Percentiles rank a stretch among this genome's conserved stretches.
Conservation (phyloP, 2,797 vertebrate genomes). For the Babyrousa celebensis region DNA sequence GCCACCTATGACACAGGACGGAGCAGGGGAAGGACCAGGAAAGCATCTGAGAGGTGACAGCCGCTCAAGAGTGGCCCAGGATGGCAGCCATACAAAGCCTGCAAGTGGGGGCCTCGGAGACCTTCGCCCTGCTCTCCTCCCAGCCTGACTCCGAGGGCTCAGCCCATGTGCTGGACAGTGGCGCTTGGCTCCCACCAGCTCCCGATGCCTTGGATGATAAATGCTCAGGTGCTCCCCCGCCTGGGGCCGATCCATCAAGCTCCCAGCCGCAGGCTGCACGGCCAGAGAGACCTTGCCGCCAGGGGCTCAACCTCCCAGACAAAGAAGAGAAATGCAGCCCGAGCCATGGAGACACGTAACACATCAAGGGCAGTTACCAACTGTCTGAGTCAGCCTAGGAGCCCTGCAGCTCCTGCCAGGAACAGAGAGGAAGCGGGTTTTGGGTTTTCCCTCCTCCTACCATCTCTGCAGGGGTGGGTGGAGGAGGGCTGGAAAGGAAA, state of each 20-base stretch:
- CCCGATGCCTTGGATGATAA: slow-evolving; percentile 33
- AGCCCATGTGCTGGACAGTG: not conserved
- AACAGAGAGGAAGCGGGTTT: accelerated
- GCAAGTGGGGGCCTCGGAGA: accelerated
- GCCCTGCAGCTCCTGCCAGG: not conserved
- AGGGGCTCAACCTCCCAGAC: slow-evolving; percentile 75
- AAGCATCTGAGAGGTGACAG: not conserved
- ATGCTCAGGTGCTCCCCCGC: not conserved
- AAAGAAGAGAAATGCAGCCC: not conserved
- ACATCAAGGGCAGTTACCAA: slow-evolving; percentile 25
- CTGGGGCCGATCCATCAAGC: slow-evolving; percentile 62
- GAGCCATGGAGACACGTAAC: not conserved
- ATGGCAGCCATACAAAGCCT: accelerated
- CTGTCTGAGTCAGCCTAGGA: not conserved
- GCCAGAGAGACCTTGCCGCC: slow-evolving; percentile 77
- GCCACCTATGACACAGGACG: not conserved
- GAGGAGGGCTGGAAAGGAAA: not conserved
- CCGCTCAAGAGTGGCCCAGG: not conserved
- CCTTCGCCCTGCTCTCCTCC: not conserved
- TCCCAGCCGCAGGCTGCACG: slow-evolving; percentile 11
- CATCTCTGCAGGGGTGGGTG: accelerated
- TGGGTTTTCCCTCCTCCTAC: not conserved
- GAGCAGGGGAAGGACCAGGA: not conserved
- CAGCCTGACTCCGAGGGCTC: not conserved
- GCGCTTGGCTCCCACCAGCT: slow-evolving; percentile 46